Conservation (phyloP, 2,113 vertebrate species). For the Rutilus rutilus region DNA sequence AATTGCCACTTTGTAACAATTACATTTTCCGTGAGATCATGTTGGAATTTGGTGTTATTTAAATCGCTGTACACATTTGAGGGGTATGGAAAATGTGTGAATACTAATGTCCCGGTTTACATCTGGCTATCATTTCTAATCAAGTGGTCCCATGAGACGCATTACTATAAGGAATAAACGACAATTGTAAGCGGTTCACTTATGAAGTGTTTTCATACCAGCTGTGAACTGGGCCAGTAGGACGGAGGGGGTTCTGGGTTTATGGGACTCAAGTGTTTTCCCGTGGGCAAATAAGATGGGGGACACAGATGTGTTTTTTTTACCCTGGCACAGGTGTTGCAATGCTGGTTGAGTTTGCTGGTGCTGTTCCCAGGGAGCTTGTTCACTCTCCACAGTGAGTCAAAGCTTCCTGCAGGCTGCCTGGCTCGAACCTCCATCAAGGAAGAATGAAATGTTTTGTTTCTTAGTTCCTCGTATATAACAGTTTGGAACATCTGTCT, state of each 20-base stretch:
- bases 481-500: not conserved
- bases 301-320: slow-evolving; percentile 58
- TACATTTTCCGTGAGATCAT: too few species aligned
- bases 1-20: too few species aligned
- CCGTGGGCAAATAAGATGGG: slow-evolving; percentile 40
- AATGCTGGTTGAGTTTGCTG: slow-evolving; percentile 74
- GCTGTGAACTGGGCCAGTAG: slow-evolving; percentile 19
- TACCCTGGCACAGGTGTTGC: slow-evolving; percentile 79
- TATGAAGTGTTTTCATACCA: slow-evolving; percentile 20
- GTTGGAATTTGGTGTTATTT: not conserved
- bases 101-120: not conserved
- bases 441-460: slow-evolving; percentile 51
- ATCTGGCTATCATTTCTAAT: not conserved
- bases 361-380: slow-evolving; percentile 68
- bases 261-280: slow-evolving; percentile 25
- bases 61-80: not conserved
- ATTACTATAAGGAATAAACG: not conserved
- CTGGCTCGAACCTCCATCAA: slow-evolving; percentile 65
- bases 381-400: slow-evolving; percentile 73
- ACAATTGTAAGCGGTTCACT: not conserved
- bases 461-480: not conserved
- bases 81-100: not conserved
- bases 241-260: not conserved
- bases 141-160: not conserved
- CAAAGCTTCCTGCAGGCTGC: slow-evolving; percentile 67